Percentiles rank a stretch among this genome's conserved stretches.
Evolutionary conservation across 2,113 vertebrate genomes (phyloP).

Genomic region (Caretta caretta): DNA sequence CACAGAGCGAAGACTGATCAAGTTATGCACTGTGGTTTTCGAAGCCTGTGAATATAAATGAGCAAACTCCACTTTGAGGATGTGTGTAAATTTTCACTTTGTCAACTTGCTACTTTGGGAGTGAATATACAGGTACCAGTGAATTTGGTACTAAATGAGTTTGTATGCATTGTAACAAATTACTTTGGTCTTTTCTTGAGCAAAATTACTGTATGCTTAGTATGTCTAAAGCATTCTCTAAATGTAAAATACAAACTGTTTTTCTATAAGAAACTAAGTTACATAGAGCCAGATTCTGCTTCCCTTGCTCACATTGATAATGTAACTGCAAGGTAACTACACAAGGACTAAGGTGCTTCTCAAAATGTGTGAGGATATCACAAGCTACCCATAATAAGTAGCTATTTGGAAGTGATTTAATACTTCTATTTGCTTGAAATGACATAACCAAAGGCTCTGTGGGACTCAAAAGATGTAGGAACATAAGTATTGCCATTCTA

Average conservation of each 20-base stretch:
- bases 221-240: not conserved
- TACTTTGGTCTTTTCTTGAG: conserved; percentile 28
- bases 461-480: not conserved
- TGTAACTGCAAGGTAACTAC: not conserved
- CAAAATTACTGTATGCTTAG: conserved; percentile 40
- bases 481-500: not conserved
- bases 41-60: not conserved
- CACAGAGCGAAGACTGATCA: not conserved
- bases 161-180: not conserved
- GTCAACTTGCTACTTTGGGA: not conserved
- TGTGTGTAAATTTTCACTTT: not conserved
- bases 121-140: not conserved
- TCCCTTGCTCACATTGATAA: not conserved
- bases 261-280: not conserved
- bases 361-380: not conserved
- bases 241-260: not conserved
- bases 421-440: not conserved
- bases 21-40: not conserved
- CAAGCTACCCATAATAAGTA: not conserved
- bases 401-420: not conserved
- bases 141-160: not conserved
- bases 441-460: not conserved
- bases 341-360: not conserved
- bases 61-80: not conserved
- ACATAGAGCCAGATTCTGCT: not conserved